Evolutionary conservation across 2,888 invertebrate species (phyloP).

Genomic region (Crocallis elinguaria): DNA sequence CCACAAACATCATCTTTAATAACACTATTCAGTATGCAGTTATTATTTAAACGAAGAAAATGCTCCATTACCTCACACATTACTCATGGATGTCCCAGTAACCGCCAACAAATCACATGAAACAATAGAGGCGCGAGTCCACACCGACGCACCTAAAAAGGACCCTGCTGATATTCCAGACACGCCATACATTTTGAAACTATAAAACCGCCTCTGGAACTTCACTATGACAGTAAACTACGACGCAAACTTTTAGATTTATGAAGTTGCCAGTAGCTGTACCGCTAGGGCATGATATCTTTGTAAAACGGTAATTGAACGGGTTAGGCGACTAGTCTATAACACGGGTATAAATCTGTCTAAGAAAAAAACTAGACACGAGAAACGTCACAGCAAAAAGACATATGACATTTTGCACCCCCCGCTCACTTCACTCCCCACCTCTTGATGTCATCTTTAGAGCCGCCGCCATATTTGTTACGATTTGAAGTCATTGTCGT

Average conservation of each 20-base stretch:
- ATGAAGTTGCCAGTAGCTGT: conserved; percentile 53
- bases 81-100: conserved; percentile 25
- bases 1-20: too few species aligned
- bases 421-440: too few species aligned
- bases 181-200: conserved; percentile 52
- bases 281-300: neutral
- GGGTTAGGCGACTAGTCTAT: too few species aligned
- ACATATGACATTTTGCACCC: too few species aligned
- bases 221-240: conserved; percentile 62
- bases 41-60: conserved; percentile 2
- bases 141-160: conserved; percentile 42
- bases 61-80: conserved; percentile 18
- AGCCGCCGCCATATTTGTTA: too few species aligned
- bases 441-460: too few species aligned
- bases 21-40: too few species aligned
- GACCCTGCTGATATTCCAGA: conserved; percentile 46
- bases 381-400: too few species aligned
- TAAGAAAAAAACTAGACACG: too few species aligned
- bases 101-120: conserved; percentile 44
- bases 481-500: too few species aligned
- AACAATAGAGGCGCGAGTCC: conserved; percentile 48
- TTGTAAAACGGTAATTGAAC: too few species aligned
- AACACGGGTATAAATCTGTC: too few species aligned
- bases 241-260: conserved; percentile 68
- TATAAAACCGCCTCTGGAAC: conserved; percentile 58